A percentile compares a stretch with the other conserved stretches of the same genome.
phyloP scores from a whole-genome alignment of 2,888 invertebrate genomes.

The Elmis aenea region DNA sequence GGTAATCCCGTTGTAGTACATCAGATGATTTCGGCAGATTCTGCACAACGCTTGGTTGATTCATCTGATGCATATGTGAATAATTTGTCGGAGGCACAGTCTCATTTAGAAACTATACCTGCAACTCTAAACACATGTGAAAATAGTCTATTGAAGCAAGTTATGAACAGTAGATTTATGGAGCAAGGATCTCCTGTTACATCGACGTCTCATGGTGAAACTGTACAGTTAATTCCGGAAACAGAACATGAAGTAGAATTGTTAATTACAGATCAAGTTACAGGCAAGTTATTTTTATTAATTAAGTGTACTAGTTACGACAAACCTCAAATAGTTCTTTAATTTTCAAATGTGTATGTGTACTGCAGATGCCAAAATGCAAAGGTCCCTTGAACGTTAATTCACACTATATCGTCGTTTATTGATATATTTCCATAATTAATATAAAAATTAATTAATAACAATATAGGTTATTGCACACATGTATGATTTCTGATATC shows the following conservation, averaged over 20 bases:
- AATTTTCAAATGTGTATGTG: too few relatives aligned
- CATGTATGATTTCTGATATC: too few relatives aligned
- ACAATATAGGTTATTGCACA: too few relatives aligned
- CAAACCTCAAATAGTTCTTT: too few relatives aligned
- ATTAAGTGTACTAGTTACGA: slow-evolving; percentile 1
- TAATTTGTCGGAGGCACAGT: slow-evolving; percentile 13
- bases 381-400: too few relatives aligned
- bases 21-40: slow-evolving; percentile 31
- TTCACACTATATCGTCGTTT: too few relatives aligned
- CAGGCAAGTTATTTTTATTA: slow-evolving; percentile 25
- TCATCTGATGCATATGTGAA: slow-evolving; percentile 7
- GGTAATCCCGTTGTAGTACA: slow-evolving; percentile 40
- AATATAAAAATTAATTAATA: too few relatives aligned
- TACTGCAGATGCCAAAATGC: too few relatives aligned
- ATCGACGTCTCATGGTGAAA: slow-evolving; percentile 16
- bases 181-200: slow-evolving; percentile 15
- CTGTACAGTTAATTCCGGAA: slow-evolving; percentile 27
- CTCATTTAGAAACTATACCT: slow-evolving; percentile 31
- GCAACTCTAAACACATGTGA: slow-evolving; percentile 34
- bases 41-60: slow-evolving; percentile 8
- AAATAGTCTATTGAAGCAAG: slow-evolving; percentile 30
- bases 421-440: too few relatives aligned
- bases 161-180: slow-evolving; percentile 35
- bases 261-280: slow-evolving; percentile 44
- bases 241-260: slow-evolving; percentile 42